Conservation (phyloP, 2,888 invertebrate genomes). For the Malthinus seriepunctatus region DNA sequence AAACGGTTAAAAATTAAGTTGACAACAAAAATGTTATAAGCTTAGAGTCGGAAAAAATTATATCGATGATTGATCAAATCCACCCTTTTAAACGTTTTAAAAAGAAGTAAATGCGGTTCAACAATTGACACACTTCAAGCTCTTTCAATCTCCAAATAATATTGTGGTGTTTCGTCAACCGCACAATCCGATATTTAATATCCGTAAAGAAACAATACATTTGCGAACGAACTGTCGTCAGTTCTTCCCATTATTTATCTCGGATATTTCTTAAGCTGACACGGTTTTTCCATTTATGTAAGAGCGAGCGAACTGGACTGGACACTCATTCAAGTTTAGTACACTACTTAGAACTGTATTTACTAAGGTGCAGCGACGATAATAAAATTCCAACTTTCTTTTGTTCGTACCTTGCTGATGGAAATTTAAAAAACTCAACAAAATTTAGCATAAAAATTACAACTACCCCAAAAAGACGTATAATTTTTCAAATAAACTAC, state of each 20-base stretch:
- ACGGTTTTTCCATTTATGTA: constrained; percentile 37
- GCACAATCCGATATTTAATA: constrained; percentile 36
- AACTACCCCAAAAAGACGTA: not conserved
- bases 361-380: constrained; percentile 16
- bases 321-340: constrained; percentile 23
- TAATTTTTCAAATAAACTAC: constrained; percentile 12
- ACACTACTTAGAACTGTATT: constrained; percentile 16
- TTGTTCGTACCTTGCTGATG: not conserved
- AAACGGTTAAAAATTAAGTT: too few species aligned
- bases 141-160: constrained; percentile 27
- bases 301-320: constrained; percentile 20
- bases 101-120: constrained; percentile 31
- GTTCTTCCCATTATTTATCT: constrained; percentile 33
- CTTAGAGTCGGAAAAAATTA: too few species aligned
- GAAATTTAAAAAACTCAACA: not conserved
- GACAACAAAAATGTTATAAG: too few species aligned
- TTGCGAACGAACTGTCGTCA: constrained; percentile 27
- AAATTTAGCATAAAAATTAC: constrained; percentile 5
- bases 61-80: too few species aligned
- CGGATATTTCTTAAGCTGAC: constrained; percentile 38
- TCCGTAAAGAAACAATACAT: constrained; percentile 35
- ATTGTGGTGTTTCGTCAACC: constrained; percentile 28
- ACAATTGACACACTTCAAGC: constrained; percentile 34
- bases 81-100: constrained; percentile 11
- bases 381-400: constrained; percentile 15